Evolutionary conservation across 2,888 invertebrate genomes (phyloP).

Genomic region (Meganola albula): DNA sequence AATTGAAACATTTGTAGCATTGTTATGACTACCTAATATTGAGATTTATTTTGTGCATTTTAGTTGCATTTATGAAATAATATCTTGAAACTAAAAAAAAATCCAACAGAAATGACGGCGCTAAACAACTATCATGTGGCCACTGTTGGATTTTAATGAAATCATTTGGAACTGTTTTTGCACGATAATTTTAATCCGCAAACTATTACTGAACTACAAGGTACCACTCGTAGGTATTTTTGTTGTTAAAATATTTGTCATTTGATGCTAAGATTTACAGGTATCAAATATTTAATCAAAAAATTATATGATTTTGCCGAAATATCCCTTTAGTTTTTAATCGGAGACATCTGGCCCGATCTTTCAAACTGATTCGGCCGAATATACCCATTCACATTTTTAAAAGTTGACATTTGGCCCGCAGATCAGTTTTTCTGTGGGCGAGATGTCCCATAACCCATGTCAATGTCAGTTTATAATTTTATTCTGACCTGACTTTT

Average conservation of each 20-base stretch:
- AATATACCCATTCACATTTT: not conserved
- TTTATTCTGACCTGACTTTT: conserved; percentile 2
- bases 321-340: not conserved
- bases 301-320: not conserved
- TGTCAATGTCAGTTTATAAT: conserved; percentile 17
- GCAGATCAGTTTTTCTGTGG: not conserved
- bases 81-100: too few relatives aligned
- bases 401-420: not conserved
- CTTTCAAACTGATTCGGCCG: not conserved
- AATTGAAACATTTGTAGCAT: too few relatives aligned
- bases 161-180: too few relatives aligned
- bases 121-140: too few relatives aligned
- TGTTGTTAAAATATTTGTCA: conserved; percentile 1
- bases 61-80: too few relatives aligned
- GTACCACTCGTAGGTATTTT: too few relatives aligned
- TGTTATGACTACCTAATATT: too few relatives aligned
- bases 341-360: conserved; percentile 1
- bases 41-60: too few relatives aligned
- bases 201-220: conserved; percentile 1
- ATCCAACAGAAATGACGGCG: too few relatives aligned
- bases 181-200: too few relatives aligned
- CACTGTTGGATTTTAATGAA: too few relatives aligned
- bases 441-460: not conserved
- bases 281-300: not conserved
- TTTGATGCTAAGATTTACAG: too few relatives aligned